A percentile compares a stretch with the other conserved stretches of the same genome.
Conservation (phyloP, 2,797 vertebrate species). For the Sebastes hopkinsi region DNA sequence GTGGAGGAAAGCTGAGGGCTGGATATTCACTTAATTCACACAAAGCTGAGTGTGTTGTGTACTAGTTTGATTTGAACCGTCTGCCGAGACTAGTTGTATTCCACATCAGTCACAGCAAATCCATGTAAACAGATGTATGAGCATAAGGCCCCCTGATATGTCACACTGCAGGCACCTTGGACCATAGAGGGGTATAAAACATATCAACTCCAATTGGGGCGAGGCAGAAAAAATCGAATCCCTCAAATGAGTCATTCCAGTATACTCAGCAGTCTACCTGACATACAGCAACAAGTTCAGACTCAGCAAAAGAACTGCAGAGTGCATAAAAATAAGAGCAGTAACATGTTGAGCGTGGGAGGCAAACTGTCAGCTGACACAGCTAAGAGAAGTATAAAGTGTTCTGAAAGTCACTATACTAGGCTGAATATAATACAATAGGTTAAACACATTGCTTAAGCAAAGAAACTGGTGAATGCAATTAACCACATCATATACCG, state of each 20-base stretch:
- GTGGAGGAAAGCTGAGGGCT: too few species aligned
- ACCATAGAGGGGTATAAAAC: not conserved
- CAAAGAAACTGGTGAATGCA: not conserved
- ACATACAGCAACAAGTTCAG: not conserved
- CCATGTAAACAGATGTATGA: not conserved
- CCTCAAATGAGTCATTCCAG: not conserved
- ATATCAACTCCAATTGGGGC: not conserved
- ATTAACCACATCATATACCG: too few species aligned
- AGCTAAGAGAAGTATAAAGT: not conserved
- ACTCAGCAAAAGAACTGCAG: not conserved
- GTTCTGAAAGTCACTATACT: not conserved
- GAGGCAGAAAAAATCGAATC: not conserved
- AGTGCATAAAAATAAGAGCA: not conserved
- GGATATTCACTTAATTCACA: not conserved
- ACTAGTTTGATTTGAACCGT: not conserved
- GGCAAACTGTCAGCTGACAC: not conserved
- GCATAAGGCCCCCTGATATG: not conserved
- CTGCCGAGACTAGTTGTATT: not conserved
- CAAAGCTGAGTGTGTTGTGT: not conserved
- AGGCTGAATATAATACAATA: not conserved
- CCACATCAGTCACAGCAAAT: not conserved
- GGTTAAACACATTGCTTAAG: too few species aligned
- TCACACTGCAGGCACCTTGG: not conserved
- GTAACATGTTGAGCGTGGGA: not conserved
- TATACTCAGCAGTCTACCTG: not conserved